Evolutionary conservation across 35 echinoderm and acorn worm genomes (phyloP), one percentile per base, ranked within the genome.

Genomic region (Ophioderma brevispina): DNA sequence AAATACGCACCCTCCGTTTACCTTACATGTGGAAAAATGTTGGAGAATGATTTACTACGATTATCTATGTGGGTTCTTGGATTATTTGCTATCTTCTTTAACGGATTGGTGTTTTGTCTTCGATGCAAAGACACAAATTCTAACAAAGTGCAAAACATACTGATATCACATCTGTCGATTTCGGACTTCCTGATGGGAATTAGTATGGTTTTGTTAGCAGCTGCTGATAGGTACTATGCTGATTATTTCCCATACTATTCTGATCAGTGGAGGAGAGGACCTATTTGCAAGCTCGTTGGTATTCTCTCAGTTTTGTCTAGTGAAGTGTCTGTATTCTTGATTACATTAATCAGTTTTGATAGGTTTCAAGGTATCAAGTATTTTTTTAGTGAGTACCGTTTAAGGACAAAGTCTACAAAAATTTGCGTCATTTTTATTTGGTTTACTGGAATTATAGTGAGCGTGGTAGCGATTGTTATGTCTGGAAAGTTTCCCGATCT

Each of bases 171-270:
- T 40, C 41, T 94, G 33, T 78, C 92, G 10, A 8, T 94, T 78
- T 82, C 92, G 11, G 92, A 94, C 40, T 76, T 89, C 41, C 18
- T 94, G 52, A 94, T 94, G 92, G 92, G 92, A 18, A n/a, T 94
- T 23, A 89, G 89, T 50, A 64, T 94, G 80, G 31, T 94, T 25
- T 89, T 81, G 0, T 78, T 89, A 18, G 86, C 81, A 59, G 31
- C 79, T 10, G 79, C 79, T 40, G 92, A 94, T 35, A 31, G 84
- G 13, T 84, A 82, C 31, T 94, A 80, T 37, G 32, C 80, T 21
- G 92, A 80, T 5, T 81, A 78, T 19, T 94, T 89, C 80, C 55
- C 82, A 31, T 32, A 32, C n/a, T 25, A 76, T 89, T 87, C 79
- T 37, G 42, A 77, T 1, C 32, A 10, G 0, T 94, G 92, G 92